These are phyloP conservation scores for Lysandra coridon DNA, from an alignment of 2,888 invertebrate species.

Conservation along the genomic window DNA sequence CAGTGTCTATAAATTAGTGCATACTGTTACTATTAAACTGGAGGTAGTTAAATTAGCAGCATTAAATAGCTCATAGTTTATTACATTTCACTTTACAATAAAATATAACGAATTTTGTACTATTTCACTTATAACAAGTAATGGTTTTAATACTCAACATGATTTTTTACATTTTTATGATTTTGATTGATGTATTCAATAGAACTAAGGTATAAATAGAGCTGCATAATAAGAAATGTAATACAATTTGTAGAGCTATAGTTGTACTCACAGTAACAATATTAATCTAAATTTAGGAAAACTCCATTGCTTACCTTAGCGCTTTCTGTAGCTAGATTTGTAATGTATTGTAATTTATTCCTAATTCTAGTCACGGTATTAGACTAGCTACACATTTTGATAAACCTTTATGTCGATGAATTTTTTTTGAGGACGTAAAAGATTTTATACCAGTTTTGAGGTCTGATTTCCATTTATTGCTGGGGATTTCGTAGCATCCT, in stretches of 20 bases:
- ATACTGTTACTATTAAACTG: constrained; percentile 22
- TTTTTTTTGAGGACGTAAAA: constrained; percentile 21
- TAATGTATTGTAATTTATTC: constrained; percentile 70
- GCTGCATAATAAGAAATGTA: constrained; percentile 23
- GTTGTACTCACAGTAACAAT: constrained; percentile 35
- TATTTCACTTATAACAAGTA: neutral
- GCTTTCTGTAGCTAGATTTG: constrained; percentile 42
- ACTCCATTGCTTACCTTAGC: constrained; percentile 49
- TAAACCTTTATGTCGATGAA: constrained; percentile 30
- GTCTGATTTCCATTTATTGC: constrained; percentile 29
- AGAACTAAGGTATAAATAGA: constrained; percentile 18
- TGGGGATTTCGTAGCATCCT: constrained; percentile 32
- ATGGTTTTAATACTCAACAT: neutral
- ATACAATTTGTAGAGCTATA: constrained; percentile 30
- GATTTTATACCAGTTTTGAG: constrained; percentile 29
- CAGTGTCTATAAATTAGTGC: constrained; percentile 37
- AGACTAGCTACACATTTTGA: constrained; percentile 65
- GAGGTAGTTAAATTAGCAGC: constrained; percentile 24
- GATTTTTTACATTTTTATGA: neutral
- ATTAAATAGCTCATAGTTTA: constrained; percentile 6
- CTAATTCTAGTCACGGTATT: constrained; percentile 77
- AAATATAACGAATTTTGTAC: neutral
- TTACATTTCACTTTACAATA: constrained; percentile 15
- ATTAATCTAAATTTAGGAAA: constrained; percentile 57
- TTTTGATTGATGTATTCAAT: neutral